phyloP scores from a whole-genome alignment of 2,797 vertebrate genomes.

The Spondyliosoma cantharus region DNA sequence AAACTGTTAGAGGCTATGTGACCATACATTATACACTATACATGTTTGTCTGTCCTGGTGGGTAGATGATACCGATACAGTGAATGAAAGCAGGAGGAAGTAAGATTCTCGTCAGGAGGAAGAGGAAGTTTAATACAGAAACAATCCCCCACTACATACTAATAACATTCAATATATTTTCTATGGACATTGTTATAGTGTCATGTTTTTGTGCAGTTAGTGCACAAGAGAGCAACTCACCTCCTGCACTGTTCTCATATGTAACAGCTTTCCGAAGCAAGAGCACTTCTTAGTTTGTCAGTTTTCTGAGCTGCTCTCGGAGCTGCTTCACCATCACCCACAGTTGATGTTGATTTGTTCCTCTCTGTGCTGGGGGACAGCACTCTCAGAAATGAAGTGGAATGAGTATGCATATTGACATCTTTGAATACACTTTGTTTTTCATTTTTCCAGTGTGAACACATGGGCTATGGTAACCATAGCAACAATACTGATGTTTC shows the following conservation, averaged over 20 bases:
- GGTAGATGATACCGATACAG: not conserved
- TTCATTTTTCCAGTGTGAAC: not conserved
- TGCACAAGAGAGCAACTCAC: not conserved
- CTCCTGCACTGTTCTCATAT: too few relatives aligned
- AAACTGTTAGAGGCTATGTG: not conserved
- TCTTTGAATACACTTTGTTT: not conserved
- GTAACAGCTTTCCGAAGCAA: not conserved
- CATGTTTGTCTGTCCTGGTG: not conserved
- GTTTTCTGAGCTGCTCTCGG: not conserved
- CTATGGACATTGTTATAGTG: not conserved
- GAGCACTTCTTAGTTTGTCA: not conserved
- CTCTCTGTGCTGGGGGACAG: not conserved
- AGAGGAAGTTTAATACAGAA: not conserved
- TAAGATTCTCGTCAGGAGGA: not conserved
- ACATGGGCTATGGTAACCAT: slow-evolving; percentile 27
- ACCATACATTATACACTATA: not conserved
- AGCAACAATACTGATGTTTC: slow-evolving; percentile 20
- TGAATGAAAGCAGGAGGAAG: not conserved
- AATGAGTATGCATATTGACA: not conserved
- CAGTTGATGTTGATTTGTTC: not conserved
- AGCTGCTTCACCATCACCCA: not conserved
- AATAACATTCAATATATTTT: not conserved
- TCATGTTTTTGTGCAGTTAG: not conserved
- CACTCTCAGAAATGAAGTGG: not conserved
- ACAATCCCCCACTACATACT: not conserved